Evolutionary conservation across 2,113 vertebrate species (phyloP).

Genomic region (Taxidea taxus): DNA sequence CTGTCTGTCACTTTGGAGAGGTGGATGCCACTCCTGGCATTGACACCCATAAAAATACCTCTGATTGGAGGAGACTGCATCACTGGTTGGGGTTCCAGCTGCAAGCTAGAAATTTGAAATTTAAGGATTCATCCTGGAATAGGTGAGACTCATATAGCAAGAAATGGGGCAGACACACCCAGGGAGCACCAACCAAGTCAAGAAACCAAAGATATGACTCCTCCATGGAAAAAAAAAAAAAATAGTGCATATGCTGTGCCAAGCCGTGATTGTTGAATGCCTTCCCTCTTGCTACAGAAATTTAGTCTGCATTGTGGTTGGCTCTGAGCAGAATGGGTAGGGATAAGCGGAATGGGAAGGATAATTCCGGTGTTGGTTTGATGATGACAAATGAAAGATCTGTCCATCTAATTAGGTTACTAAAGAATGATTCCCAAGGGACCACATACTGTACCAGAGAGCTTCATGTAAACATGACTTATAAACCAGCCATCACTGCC

Average conservation of each 20-base stretch:
- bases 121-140: neutral
- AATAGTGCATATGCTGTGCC: neutral
- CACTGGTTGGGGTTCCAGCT: neutral
- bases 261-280: neutral
- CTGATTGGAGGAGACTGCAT: neutral
- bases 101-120: neutral
- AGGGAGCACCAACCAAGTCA: neutral
- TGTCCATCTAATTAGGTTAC: neutral
- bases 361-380: neutral
- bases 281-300: neutral
- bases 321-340: neutral
- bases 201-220: neutral
- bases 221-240: neutral
- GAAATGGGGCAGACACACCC: neutral
- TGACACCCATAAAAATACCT: rapidly evolving
- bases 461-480: neutral
- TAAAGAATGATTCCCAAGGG: neutral
- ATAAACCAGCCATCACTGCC: neutral
- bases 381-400: no score
- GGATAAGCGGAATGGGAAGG: no score
- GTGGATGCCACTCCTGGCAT: no score
- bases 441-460: no score
- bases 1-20: neutral
- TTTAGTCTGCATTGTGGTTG: neutral
- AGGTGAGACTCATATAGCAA: neutral